Conservation (phyloP, 2,113 vertebrate species). For the Pantherophis guttatus region DNA sequence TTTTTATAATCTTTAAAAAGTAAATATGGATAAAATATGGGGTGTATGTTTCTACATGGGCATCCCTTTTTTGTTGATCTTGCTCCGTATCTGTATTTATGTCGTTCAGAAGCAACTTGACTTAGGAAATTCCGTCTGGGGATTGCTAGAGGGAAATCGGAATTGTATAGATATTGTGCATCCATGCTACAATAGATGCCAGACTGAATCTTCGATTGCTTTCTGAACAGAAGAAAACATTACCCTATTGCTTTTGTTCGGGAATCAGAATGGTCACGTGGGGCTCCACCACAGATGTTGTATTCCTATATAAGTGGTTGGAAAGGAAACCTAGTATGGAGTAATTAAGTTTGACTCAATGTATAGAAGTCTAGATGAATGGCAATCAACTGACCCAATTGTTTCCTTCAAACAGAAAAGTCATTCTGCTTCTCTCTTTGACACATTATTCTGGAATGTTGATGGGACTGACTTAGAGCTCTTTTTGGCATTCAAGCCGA, state of each 20-base stretch:
- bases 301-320: constrained; percentile 10
- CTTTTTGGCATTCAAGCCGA: constrained; percentile 23
- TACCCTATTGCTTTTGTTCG: neutral
- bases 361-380: constrained; percentile 30
- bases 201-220: constrained; percentile 1
- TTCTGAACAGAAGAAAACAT: neutral
- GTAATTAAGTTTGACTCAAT: constrained; percentile 50
- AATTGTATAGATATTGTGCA: neutral
- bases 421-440: constrained; percentile 56
- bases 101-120: neutral
- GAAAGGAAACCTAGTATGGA: constrained; percentile 29
- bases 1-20: neutral
- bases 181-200: neutral
- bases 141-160: neutral
- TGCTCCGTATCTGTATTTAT: neutral
- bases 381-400: constrained; percentile 42
- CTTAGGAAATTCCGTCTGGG: neutral
- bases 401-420: constrained; percentile 49
- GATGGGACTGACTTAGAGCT: constrained; percentile 52
- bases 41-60: neutral
- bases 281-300: neutral
- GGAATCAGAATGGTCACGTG: neutral
- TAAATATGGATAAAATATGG: neutral
- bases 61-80: neutral
- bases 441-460: constrained; percentile 61